These are phyloP conservation scores for Spodoptera littoralis DNA, from an alignment of 2,888 invertebrate genomes.

Conservation along the genomic window DNA sequence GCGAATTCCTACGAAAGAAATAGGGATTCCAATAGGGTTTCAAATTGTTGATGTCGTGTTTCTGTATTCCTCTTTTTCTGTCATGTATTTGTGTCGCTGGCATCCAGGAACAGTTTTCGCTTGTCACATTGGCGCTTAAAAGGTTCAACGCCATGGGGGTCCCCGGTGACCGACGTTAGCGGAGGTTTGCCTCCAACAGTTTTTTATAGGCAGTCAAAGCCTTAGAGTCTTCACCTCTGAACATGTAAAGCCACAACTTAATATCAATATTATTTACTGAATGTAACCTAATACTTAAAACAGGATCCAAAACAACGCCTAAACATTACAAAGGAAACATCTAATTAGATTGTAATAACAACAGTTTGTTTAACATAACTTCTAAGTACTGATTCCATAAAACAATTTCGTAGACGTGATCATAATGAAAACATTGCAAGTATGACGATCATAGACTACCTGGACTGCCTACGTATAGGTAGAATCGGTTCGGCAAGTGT, in stretches of 20 bases:
- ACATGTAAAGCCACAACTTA: neutral
- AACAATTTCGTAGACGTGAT: constrained; percentile 56
- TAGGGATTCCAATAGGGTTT: too few relatives aligned
- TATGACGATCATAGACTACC: constrained; percentile 6
- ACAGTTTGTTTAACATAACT: constrained; percentile 46
- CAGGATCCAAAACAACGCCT: constrained; percentile 14
- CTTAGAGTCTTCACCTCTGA: too few relatives aligned
- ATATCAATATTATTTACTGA: neutral
- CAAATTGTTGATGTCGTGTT: too few relatives aligned
- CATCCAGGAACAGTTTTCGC: too few relatives aligned
- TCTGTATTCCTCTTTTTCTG: too few relatives aligned
- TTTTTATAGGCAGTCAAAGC: too few relatives aligned
- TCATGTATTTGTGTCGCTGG: too few relatives aligned
- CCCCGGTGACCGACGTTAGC: too few relatives aligned
- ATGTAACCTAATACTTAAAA: constrained; percentile 6
- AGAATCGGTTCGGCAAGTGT: constrained; percentile 38
- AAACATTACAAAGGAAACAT: constrained; percentile 38
- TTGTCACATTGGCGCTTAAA: too few relatives aligned
- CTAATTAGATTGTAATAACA: constrained; percentile 47
- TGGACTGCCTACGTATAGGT: neutral
- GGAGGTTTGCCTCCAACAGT: too few relatives aligned
- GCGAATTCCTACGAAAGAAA: too few relatives aligned
- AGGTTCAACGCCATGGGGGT: too few relatives aligned
- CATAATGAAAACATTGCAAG: constrained; percentile 48
- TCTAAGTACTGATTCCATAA: constrained; percentile 41